Percentiles rank a stretch among this genome's conserved stretches.
Conservation (phyloP, 1,140 invertebrate genomes). For the Drosophila mayri region DNA sequence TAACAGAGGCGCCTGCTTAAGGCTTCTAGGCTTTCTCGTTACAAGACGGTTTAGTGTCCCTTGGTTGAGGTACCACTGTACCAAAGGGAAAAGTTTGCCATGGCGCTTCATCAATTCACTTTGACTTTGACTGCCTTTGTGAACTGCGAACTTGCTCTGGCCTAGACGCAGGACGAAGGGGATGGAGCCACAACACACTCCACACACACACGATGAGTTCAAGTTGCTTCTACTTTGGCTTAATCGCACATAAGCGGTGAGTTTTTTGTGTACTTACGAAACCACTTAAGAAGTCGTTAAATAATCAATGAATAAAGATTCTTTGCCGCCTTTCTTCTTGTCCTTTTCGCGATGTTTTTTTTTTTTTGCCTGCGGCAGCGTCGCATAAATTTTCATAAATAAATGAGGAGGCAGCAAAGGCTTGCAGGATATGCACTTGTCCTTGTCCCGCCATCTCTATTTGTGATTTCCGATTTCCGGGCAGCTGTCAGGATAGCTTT, state of each 20-base stretch:
- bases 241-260: slow-evolving; percentile 81
- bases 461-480: slow-evolving; percentile 13
- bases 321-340: slow-evolving; percentile 38
- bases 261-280: slow-evolving; percentile 79
- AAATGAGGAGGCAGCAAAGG: slow-evolving; percentile 45
- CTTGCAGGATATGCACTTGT: slow-evolving; percentile 28
- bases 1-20: slow-evolving; percentile 8
- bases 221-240: slow-evolving; percentile 66
- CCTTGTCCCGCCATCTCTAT: neutral
- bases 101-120: slow-evolving; percentile 79
- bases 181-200: slow-evolving; percentile 9
- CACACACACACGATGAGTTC: slow-evolving; percentile 28
- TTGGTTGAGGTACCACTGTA: slow-evolving; percentile 8
- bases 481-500: neutral
- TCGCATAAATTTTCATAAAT: slow-evolving; percentile 58
- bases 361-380: neutral
- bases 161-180: slow-evolving; percentile 32
- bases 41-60: slow-evolving; percentile 6
- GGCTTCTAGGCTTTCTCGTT: slow-evolving; percentile 43
- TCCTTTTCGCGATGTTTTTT: slow-evolving; percentile 41
- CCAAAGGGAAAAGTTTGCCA: slow-evolving; percentile 57
- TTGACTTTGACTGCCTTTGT: slow-evolving; percentile 61
- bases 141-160: slow-evolving; percentile 26
- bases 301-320: slow-evolving; percentile 84
- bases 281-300: slow-evolving; percentile 85